These are phyloP conservation scores for Salpingus planirostris DNA, from an alignment of 2,888 invertebrate genomes.

Conservation along the genomic window DNA sequence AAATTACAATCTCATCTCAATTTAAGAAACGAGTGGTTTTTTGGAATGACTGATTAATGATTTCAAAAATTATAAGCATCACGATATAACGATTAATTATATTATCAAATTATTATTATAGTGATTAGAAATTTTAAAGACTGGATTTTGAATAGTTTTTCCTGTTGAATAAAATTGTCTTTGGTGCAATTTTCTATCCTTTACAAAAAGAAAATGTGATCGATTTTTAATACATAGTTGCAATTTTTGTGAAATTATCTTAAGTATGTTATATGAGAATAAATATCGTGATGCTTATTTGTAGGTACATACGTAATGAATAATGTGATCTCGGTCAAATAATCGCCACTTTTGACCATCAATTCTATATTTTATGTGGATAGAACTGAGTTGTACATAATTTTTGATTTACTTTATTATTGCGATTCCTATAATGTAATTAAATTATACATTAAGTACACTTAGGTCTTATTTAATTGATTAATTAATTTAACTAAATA, in stretches of 20 bases:
- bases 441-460: no score
- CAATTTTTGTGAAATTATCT: slow-evolving; percentile 3
- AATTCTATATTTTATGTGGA: slow-evolving; percentile 23
- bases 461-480: no score
- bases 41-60: slow-evolving; percentile 13
- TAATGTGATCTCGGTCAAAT: slow-evolving; percentile 37
- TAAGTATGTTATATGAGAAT: slow-evolving; percentile 9
- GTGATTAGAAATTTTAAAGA: slow-evolving; percentile 17
- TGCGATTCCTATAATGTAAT: slow-evolving; percentile 30
- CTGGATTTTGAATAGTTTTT: slow-evolving; percentile 10
- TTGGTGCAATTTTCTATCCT: slow-evolving; percentile 12
- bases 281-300: slow-evolving; percentile 28
- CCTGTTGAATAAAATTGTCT: slow-evolving; percentile 5
- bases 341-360: no score
- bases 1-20: no score
- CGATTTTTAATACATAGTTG: background rate
- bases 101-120: no score
- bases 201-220: slow-evolving; percentile 6
- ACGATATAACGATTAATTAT: no score
- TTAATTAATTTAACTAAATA: no score
- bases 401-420: slow-evolving; percentile 24
- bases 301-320: slow-evolving; percentile 19
- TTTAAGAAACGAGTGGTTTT: slow-evolving; percentile 14
- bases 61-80: slow-evolving; percentile 15
- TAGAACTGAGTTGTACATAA: slow-evolving; percentile 36